phyloP scores from a whole-genome alignment of 2,797 vertebrate genomes.

The Chaetophractus vellerosus region DNA sequence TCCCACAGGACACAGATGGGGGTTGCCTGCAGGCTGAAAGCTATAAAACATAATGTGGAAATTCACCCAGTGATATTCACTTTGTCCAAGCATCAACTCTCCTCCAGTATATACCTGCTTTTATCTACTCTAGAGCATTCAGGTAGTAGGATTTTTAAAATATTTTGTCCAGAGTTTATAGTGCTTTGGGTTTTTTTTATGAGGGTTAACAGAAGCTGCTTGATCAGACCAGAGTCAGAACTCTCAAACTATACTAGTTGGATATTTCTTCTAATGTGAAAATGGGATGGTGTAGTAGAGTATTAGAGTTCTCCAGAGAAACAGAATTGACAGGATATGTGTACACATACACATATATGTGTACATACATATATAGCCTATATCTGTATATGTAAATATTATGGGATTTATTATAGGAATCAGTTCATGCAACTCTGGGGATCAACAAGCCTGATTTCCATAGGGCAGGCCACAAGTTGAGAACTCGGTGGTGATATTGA shows the following conservation, averaged over 20 bases:
- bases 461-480: too few relatives aligned
- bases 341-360: too few relatives aligned
- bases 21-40: background rate
- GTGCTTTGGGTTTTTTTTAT: background rate
- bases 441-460: too few relatives aligned
- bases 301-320: too few relatives aligned
- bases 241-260: background rate
- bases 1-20: background rate
- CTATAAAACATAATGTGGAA: background rate
- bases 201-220: background rate
- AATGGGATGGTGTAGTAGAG: background rate
- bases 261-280: background rate
- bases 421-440: too few relatives aligned
- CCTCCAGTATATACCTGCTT: background rate
- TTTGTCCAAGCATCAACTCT: background rate
- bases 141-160: background rate
- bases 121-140: background rate
- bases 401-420: too few relatives aligned
- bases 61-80: background rate
- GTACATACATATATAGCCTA: too few relatives aligned
- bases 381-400: too few relatives aligned
- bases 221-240: background rate
- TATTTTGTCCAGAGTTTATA: background rate
- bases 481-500: too few relatives aligned
- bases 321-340: too few relatives aligned